Evolutionary conservation across 2,888 invertebrate species (phyloP).

Genomic region (Melanostoma mellinum): DNA sequence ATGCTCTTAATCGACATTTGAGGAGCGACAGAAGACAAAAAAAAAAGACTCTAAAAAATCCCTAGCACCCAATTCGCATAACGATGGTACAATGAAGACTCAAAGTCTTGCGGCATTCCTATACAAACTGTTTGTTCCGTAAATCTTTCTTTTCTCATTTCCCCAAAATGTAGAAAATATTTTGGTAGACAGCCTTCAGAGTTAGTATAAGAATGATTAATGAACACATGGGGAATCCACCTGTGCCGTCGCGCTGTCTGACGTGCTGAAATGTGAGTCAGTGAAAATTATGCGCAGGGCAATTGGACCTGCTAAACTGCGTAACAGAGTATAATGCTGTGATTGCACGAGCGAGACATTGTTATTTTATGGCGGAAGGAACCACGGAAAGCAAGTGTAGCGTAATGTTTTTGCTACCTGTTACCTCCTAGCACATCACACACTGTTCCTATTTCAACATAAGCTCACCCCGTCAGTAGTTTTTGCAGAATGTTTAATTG

Average conservation of each 20-base stretch:
- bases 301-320: slow-evolving; percentile 9
- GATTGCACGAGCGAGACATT: slow-evolving; percentile 18
- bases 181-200: slow-evolving; percentile 3
- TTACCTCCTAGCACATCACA: slow-evolving; percentile 12
- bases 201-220: slow-evolving; percentile 17
- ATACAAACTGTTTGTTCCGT: neutral
- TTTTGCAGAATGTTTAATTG: too few relatives aligned
- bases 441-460: neutral
- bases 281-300: neutral
- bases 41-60: too few relatives aligned
- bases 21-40: too few relatives aligned
- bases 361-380: slow-evolving; percentile 50
- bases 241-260: too few relatives aligned
- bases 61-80: neutral
- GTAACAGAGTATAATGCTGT: slow-evolving; percentile 3
- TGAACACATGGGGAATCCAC: neutral
- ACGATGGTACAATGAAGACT: neutral
- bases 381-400: slow-evolving; percentile 19
- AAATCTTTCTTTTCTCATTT: slow-evolving; percentile 13
- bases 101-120: neutral
- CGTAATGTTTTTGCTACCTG: slow-evolving; percentile 18
- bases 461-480: neutral
- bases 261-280: too few relatives aligned
- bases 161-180: slow-evolving; percentile 12
- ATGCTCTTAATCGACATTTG: too few relatives aligned